These are phyloP conservation scores for Lordiphosa mommai DNA, from an alignment of 1,140 invertebrate genomes.

Conservation along the genomic window DNA sequence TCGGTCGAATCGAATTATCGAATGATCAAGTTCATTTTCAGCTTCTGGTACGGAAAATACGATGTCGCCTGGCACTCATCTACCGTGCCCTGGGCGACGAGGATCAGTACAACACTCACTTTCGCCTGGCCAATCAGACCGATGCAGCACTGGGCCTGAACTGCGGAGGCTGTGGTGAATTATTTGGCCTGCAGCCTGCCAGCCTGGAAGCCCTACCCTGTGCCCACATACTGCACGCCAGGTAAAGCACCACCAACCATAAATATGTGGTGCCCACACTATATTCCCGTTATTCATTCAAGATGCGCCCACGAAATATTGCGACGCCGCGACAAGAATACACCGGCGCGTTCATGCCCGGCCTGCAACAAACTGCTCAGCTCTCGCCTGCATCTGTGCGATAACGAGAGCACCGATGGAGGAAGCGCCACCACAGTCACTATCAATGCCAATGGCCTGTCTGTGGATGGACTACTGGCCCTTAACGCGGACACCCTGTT, in stretches of 20 bases:
- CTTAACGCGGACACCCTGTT: constrained; percentile 27
- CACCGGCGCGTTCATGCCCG: constrained; percentile 81
- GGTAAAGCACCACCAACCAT: constrained; percentile 80
- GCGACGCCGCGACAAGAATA: constrained; percentile 83
- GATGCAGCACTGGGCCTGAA: constrained; percentile 87
- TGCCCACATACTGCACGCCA: constrained; percentile 91
- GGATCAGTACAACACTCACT: constrained; percentile 87
- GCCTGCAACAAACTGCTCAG: constrained; percentile 84
- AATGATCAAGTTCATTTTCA: constrained; percentile 68
- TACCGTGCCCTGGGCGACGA: constrained; percentile 90
- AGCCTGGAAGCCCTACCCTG: constrained; percentile 89
- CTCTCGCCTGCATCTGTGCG: constrained; percentile 80
- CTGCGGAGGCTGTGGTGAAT: constrained; percentile 88
- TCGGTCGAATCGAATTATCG: background rate
- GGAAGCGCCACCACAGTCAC: constrained; percentile 24
- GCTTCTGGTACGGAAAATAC: constrained; percentile 88
- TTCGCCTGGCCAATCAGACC: constrained; percentile 84
- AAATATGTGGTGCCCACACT: background rate
- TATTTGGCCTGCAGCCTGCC: constrained; percentile 87
- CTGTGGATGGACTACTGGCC: constrained; percentile 26
- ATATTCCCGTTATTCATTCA: constrained; percentile 14
- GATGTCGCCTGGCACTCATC: constrained; percentile 87
- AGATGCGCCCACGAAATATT: constrained; percentile 87
- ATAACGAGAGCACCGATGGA: constrained; percentile 36
- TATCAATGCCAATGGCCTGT: constrained; percentile 30